phyloP scores from a whole-genome alignment of 2,113 vertebrate species.

The Chaetodon auriga region DNA sequence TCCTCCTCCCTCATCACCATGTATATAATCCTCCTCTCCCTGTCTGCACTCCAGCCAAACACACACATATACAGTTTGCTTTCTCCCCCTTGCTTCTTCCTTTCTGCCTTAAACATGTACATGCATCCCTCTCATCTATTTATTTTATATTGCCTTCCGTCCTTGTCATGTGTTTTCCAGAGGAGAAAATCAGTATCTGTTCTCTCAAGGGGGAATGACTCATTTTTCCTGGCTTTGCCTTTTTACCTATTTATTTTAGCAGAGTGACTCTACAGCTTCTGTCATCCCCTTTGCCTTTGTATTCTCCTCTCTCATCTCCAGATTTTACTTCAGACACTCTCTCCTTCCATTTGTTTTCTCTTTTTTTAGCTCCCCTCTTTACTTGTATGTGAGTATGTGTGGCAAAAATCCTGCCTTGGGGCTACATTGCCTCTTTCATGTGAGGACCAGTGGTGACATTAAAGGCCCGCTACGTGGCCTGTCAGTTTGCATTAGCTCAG shows the following conservation, averaged over 20 bases:
- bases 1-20: constrained; percentile 48
- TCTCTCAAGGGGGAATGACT: constrained; percentile 57
- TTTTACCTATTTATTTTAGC: constrained; percentile 63
- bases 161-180: constrained; percentile 43
- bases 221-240: constrained; percentile 70
- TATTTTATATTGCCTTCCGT: constrained; percentile 26
- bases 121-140: constrained; percentile 30
- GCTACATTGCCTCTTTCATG: constrained; percentile 77
- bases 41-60: neutral
- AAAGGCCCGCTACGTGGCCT: constrained; percentile 76
- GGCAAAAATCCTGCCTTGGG: constrained; percentile 72
- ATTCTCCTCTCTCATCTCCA: constrained; percentile 19
- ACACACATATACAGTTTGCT: neutral
- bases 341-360: constrained; percentile 47
- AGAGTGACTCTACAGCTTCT: constrained; percentile 25
- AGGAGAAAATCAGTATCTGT: constrained; percentile 46
- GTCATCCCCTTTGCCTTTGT: constrained; percentile 26
- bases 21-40: constrained; percentile 12
- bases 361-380: constrained; percentile 33
- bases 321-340: constrained; percentile 14
- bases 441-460: constrained; percentile 80
- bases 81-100: neutral
- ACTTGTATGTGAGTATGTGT: constrained; percentile 49
- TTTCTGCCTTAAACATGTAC: constrained; percentile 29
- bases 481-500: constrained; percentile 81